Evolutionary conservation across 2,113 vertebrate species (phyloP).

Genomic region (Merops nubicus): DNA sequence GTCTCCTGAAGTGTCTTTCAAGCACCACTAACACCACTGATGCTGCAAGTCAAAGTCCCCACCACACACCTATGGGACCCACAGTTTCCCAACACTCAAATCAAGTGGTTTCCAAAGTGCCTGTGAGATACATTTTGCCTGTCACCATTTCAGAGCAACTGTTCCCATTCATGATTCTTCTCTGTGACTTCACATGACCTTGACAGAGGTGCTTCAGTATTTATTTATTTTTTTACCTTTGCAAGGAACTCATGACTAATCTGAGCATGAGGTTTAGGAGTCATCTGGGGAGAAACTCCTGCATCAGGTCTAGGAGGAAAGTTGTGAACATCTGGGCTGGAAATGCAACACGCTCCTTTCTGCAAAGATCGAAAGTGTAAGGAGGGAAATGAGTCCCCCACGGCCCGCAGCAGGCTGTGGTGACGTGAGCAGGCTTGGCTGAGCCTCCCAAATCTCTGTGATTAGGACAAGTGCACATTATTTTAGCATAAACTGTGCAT

Average conservation of each 20-base stretch:
- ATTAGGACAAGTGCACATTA: neutral
- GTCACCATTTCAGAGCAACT: neutral
- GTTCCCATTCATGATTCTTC: rapidly evolving
- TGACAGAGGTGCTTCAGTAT: neutral
- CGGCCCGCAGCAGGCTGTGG: neutral
- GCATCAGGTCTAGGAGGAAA: rapidly evolving
- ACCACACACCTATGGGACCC: neutral
- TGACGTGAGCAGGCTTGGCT: conserved; percentile 38
- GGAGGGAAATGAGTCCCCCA: neutral
- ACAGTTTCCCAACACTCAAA: rapidly evolving
- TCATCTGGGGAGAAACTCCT: neutral
- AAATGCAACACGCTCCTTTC: neutral
- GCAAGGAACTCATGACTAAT: neutral
- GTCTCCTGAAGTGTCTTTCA: neutral
- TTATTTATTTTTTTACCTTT: neutral
- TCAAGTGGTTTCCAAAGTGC: neutral
- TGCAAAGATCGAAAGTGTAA: conserved; percentile 41
- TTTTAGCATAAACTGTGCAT: conserved; percentile 50
- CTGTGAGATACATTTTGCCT: neutral
- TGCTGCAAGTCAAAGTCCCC: neutral
- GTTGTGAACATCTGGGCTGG: neutral
- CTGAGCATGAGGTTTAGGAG: neutral
- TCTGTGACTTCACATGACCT: neutral
- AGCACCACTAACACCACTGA: neutral
- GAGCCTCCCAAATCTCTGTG: neutral